Evolutionary conservation across 2,113 vertebrate species (phyloP).

Genomic region (Synchiropus splendidus): DNA sequence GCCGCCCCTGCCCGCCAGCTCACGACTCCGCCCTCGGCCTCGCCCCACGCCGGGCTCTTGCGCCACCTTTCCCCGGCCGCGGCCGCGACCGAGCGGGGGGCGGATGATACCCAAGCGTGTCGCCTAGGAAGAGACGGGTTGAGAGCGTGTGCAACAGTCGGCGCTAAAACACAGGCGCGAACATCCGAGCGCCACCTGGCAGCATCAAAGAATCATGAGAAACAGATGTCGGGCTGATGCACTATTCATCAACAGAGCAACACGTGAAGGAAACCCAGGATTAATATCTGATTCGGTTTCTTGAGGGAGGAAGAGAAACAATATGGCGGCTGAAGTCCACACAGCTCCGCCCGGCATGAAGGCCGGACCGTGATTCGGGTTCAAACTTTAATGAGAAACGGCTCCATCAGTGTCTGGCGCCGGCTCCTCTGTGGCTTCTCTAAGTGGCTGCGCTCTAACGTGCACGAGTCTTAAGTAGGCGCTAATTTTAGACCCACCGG

Average conservation of each 20-base stretch:
- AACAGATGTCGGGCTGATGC: slow-evolving; percentile 1
- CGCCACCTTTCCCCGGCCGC: slow-evolving; percentile 75
- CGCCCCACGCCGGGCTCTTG: slow-evolving; percentile 47
- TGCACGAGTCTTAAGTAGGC: slow-evolving; percentile 57
- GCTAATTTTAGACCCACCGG: slow-evolving; percentile 51
- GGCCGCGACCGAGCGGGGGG: slow-evolving; percentile 71
- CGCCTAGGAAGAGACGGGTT: slow-evolving; percentile 60
- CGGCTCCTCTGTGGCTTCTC: slow-evolving; percentile 53
- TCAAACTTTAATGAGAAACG: slow-evolving; percentile 63
- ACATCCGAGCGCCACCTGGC: slow-evolving; percentile 2
- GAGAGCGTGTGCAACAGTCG: too few species aligned
- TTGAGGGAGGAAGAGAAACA: too few species aligned
- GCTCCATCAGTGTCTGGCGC: slow-evolving; percentile 44
- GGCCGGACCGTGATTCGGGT: slow-evolving; percentile 28
- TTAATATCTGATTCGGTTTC: too few species aligned
- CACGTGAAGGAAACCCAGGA: too few species aligned
- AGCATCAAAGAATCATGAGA: slow-evolving; percentile 2
- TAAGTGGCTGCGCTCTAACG: slow-evolving; percentile 63
- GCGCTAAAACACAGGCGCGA: not conserved
- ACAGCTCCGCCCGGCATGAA: too few species aligned
- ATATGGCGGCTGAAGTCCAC: too few species aligned
- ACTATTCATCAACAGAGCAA: not conserved
- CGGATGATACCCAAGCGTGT: slow-evolving; percentile 81
- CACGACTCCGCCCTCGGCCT: slow-evolving; percentile 79
- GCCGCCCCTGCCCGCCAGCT: slow-evolving; percentile 69